phyloP scores from a whole-genome alignment of 2,888 invertebrate species.

The Diachrysia chrysitis region DNA sequence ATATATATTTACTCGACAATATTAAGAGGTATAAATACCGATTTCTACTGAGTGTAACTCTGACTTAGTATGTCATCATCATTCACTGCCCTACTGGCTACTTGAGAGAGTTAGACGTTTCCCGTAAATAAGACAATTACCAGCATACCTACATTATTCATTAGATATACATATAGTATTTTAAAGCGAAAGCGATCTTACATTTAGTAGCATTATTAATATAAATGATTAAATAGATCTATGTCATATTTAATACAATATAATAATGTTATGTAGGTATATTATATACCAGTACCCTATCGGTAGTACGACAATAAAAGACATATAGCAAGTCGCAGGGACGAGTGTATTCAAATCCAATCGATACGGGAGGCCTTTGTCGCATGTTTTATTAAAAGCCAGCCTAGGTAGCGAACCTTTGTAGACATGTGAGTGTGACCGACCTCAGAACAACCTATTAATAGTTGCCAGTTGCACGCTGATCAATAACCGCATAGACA shows the following conservation, averaged over 20 bases:
- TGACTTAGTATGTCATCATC: no score
- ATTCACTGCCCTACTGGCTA: no score
- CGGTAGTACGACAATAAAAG: constrained; percentile 7
- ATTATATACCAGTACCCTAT: not conserved
- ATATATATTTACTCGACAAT: no score
- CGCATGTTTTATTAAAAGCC: constrained; percentile 52
- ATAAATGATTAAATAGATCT: not conserved
- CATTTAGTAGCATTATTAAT: not conserved
- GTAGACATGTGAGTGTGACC: constrained; percentile 20
- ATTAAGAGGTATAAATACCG: no score
- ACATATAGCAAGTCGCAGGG: constrained; percentile 19
- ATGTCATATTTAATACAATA: not conserved
- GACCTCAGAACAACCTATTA: constrained; percentile 38
- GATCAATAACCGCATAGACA: constrained; percentile 42
- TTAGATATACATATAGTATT: not conserved
- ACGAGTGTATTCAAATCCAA: constrained; percentile 36
- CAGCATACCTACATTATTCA: not conserved
- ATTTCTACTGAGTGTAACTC: no score
- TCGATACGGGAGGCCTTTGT: constrained; percentile 43
- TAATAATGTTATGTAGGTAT: not conserved
- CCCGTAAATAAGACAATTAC: not conserved
- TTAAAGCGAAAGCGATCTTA: not conserved
- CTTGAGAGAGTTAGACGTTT: not conserved
- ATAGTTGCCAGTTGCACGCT: constrained; percentile 46
- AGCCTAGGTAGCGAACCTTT: constrained; percentile 12